phyloP scores from a whole-genome alignment of 2,113 vertebrate species.

The Leptobrachium leishanense region DNA sequence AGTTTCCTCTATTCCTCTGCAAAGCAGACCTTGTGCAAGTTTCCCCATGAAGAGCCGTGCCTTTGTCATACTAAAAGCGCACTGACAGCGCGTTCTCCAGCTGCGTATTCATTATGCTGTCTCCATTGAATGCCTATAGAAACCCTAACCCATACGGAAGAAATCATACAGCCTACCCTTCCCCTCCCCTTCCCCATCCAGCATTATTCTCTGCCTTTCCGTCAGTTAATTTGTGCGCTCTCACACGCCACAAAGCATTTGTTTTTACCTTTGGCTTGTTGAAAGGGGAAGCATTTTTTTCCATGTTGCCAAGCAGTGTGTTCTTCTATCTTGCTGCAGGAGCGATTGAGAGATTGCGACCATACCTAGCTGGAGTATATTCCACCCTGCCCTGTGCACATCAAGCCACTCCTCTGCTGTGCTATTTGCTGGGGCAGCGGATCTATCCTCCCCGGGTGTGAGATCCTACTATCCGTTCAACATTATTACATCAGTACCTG shows the following conservation, averaged over 20 bases:
- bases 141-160: background rate
- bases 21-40: too few relatives aligned
- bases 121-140: background rate
- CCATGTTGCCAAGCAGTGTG: background rate
- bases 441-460: background rate
- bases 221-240: background rate
- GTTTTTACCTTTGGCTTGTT: constrained; percentile 1
- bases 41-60: too few relatives aligned
- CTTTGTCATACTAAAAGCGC: background rate
- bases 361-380: background rate
- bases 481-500: background rate
- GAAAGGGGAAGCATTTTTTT: background rate
- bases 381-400: background rate
- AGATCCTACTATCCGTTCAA: background rate
- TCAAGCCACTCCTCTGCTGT: background rate
- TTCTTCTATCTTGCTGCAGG: background rate
- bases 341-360: background rate
- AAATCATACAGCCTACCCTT: background rate
- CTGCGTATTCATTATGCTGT: background rate
- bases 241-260: background rate
- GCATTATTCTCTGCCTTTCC: background rate
- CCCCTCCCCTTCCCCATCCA: background rate
- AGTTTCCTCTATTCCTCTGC: too few relatives aligned
- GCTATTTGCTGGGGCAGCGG: too few relatives aligned
- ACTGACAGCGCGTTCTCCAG: background rate